Conservation (phyloP, 2,888 invertebrate genomes). For the Petrolisthes cinctipes region DNA sequence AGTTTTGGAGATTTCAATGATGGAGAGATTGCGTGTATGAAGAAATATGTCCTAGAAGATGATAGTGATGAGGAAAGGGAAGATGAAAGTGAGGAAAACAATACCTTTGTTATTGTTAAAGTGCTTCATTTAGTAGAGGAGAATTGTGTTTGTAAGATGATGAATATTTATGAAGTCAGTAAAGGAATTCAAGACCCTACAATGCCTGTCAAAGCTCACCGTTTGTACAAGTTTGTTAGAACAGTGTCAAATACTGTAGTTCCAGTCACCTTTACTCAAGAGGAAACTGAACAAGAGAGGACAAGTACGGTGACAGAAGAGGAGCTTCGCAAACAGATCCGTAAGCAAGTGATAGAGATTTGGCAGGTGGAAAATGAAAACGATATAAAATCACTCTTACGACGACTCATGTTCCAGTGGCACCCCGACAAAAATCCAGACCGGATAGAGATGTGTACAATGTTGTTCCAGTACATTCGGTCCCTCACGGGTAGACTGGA, state of each 20-base stretch:
- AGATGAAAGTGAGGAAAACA: constrained; percentile 18
- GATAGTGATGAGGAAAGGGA: neutral
- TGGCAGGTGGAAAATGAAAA: constrained; percentile 36
- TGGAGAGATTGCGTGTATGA: constrained; percentile 42
- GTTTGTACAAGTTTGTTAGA: constrained; percentile 40
- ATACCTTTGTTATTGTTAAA: constrained; percentile 39
- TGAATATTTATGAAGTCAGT: constrained; percentile 39
- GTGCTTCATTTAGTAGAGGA: constrained; percentile 11
- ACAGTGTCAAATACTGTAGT: neutral
- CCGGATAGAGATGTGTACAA: constrained; percentile 17
- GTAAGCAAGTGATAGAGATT: constrained; percentile 26
- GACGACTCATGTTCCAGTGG: constrained; percentile 41
- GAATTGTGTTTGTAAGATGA: neutral
- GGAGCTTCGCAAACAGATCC: neutral
- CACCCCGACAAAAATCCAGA: constrained; percentile 47
- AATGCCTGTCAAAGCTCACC: constrained; percentile 15
- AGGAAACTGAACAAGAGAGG: neutral
- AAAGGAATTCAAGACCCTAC: neutral
- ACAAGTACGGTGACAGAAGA: neutral
- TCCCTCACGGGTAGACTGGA: constrained; percentile 34
- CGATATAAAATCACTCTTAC: constrained; percentile 17
- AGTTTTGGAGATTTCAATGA: constrained; percentile 20
- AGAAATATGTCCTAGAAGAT: constrained; percentile 18
- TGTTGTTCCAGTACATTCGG: constrained; percentile 39
- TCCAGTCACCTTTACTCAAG: neutral